A percentile compares a stretch with the other conserved stretches of the same genome.
These are phyloP conservation scores for Nestor notabilis DNA, from an alignment of 2,113 vertebrate genomes.

Conservation along the genomic window DNA sequence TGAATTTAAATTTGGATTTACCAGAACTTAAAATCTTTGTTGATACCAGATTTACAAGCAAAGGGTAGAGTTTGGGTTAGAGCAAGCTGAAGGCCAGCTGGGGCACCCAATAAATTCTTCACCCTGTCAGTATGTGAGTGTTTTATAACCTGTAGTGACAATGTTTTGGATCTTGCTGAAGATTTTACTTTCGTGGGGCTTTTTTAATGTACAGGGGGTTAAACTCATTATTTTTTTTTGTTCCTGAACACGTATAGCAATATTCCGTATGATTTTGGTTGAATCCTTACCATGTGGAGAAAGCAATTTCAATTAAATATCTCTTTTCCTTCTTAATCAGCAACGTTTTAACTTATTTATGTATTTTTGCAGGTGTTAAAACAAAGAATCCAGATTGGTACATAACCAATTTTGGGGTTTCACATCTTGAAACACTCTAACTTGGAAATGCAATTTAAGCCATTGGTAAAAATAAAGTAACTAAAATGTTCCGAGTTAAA, in stretches of 20 bases:
- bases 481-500: neutral
- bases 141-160: neutral
- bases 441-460: neutral
- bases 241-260: neutral
- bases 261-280: neutral
- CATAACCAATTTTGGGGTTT: constrained; percentile 62
- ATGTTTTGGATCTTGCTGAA: neutral
- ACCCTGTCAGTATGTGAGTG: neutral
- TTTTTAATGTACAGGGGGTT: neutral
- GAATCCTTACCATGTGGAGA: neutral
- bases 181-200: neutral
- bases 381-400: constrained; percentile 87
- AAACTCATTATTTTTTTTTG: neutral
- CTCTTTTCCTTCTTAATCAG: neutral
- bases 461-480: neutral
- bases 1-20: neutral
- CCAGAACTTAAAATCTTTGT: neutral
- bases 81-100: neutral
- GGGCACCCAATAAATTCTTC: neutral
- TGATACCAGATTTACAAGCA: neutral
- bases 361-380: constrained; percentile 78
- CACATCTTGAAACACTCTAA: neutral
- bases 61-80: neutral
- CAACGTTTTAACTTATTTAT: neutral
- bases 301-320: neutral